Conservation (phyloP, 2,113 vertebrate genomes). For the Oncorhynchus nerka region DNA sequence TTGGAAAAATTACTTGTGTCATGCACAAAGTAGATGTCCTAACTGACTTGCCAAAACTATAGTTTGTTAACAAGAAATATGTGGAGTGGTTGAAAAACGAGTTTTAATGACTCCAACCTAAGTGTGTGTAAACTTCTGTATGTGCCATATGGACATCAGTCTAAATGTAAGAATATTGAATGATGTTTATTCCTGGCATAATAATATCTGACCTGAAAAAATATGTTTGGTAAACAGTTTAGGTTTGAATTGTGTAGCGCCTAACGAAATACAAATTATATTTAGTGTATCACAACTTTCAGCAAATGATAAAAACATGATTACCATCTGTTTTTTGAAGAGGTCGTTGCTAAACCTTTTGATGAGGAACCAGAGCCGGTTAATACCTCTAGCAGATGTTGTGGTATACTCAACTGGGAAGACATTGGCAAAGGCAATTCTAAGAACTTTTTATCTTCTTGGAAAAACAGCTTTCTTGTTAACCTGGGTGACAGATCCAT, state of each 20-base stretch:
- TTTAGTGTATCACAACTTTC: constrained; percentile 60
- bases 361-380: constrained; percentile 55
- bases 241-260: constrained; percentile 38
- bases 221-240: constrained; percentile 42
- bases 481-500: neutral
- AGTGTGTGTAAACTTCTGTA: neutral
- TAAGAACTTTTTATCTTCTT: neutral
- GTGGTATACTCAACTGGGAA: constrained; percentile 26
- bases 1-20: too few species aligned
- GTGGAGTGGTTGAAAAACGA: too few species aligned
- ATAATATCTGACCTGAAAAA: constrained; percentile 44
- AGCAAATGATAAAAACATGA: constrained; percentile 63
- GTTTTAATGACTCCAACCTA: neutral
- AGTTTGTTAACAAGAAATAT: too few species aligned
- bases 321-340: constrained; percentile 53
- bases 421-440: constrained; percentile 39
- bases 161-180: constrained; percentile 35
- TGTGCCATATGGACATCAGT: neutral
- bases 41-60: too few species aligned
- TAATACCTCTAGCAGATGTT: constrained; percentile 66
- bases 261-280: constrained; percentile 46
- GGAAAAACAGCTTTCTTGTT: neutral
- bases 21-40: too few species aligned
- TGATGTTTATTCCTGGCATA: constrained; percentile 37
- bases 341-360: constrained; percentile 54